These are phyloP conservation scores for Stenoptilia bipunctidactyla DNA, from an alignment of 2,888 invertebrate genomes.

Conservation along the genomic window DNA sequence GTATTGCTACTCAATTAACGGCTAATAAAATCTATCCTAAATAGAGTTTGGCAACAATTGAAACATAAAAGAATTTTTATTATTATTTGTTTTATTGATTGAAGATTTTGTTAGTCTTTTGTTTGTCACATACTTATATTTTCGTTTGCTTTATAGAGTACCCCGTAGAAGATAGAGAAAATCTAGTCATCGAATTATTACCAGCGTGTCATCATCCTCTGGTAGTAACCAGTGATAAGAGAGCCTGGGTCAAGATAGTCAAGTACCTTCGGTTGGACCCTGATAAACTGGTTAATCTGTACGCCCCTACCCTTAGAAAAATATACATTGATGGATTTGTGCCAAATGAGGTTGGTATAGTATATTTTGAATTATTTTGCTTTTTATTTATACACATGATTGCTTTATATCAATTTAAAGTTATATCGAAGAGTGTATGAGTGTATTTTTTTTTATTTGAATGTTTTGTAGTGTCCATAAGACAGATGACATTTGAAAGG, in stretches of 20 bases:
- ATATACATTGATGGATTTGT: slow-evolving; percentile 71
- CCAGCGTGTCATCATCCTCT: slow-evolving; percentile 83
- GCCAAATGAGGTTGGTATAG: slow-evolving; percentile 37
- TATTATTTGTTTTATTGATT: too few relatives aligned
- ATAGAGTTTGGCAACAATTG: too few relatives aligned
- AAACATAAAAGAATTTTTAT: too few relatives aligned
- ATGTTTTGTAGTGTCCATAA: too few relatives aligned
- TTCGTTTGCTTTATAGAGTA: slow-evolving; percentile 35
- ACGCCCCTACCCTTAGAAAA: slow-evolving; percentile 70
- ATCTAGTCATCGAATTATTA: slow-evolving; percentile 76
- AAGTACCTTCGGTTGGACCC: slow-evolving; percentile 71
- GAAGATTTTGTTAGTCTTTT: too few relatives aligned
- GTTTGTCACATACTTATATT: too few relatives aligned
- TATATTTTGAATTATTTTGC: background rate
- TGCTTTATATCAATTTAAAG: too few relatives aligned
- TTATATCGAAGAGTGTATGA: too few relatives aligned
- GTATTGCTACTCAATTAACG: too few relatives aligned
- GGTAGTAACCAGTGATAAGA: slow-evolving; percentile 65
- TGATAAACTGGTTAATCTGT: slow-evolving; percentile 70
- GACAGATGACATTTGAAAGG: too few relatives aligned
- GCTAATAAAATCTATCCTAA: too few relatives aligned
- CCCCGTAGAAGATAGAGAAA: slow-evolving; percentile 64
- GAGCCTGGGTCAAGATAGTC: slow-evolving; percentile 79
- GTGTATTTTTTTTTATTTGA: too few relatives aligned
- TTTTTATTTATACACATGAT: background rate